Percentiles rank a stretch among this genome's conserved stretches.
Evolutionary conservation across 2,888 invertebrate genomes (phyloP).

Genomic region (Tortricodes alternella): DNA sequence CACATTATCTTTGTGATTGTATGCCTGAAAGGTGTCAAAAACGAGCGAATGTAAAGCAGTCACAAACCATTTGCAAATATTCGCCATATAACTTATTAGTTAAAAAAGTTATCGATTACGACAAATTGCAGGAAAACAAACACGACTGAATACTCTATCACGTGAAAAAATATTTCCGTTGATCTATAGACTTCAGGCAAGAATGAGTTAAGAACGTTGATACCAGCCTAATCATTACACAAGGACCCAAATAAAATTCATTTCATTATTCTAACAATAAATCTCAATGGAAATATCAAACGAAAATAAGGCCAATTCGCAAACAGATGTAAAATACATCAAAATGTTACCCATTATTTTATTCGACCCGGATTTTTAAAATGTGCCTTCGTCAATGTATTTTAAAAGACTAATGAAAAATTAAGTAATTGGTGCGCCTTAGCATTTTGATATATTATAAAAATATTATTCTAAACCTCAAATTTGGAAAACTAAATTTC

Average conservation of each 20-base stretch:
- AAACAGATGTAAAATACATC: not conserved
- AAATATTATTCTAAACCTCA: constrained; percentile 32
- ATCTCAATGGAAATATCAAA: constrained; percentile 6
- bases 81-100: not conserved
- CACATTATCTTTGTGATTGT: not conserved
- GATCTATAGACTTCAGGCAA: too few relatives aligned
- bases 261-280: constrained; percentile 20
- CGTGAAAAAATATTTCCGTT: too few relatives aligned
- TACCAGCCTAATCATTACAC: constrained; percentile 24
- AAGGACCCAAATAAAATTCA: constrained; percentile 29
- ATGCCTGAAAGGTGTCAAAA: constrained; percentile 1
- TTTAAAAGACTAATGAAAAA: constrained; percentile 6
- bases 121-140: constrained; percentile 10
- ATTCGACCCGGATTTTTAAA: constrained; percentile 3
- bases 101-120: not conserved
- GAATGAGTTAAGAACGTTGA: constrained; percentile 19
- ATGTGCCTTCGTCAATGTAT: not conserved
- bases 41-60: too few relatives aligned
- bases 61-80: too few relatives aligned
- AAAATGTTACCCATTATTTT: not conserved
- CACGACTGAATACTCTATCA: too few relatives aligned
- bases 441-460: constrained; percentile 33
- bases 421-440: constrained; percentile 29
- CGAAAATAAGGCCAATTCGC: constrained; percentile 9
- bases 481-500: constrained; percentile 28